phyloP scores from a whole-genome alignment of 2,113 vertebrate species.

The Zonotrichia leucophrys region DNA sequence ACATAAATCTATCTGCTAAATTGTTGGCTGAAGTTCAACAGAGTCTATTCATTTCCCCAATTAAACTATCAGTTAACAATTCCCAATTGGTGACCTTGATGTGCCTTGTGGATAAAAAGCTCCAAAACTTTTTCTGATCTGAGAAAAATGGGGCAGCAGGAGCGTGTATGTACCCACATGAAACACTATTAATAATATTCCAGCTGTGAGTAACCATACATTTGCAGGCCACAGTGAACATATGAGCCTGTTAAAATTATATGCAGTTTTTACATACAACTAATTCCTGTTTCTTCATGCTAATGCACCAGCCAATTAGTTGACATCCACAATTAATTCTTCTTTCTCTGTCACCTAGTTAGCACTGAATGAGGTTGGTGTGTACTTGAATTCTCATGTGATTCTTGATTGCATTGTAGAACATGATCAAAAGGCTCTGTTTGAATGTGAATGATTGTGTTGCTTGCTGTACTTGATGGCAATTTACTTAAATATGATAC shows the following conservation, averaged over 20 bases:
- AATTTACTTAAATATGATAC: constrained; percentile 85
- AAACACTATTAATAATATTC: not conserved
- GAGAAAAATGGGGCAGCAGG: not conserved
- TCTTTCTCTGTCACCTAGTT: constrained; percentile 67
- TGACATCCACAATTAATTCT: constrained; percentile 64
- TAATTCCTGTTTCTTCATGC: constrained; percentile 11
- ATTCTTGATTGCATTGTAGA: constrained; percentile 77
- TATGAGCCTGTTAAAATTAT: not conserved
- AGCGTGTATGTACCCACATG: not conserved
- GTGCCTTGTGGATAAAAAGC: constrained; percentile 46
- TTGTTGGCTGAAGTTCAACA: constrained; percentile 62
- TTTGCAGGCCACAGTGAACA: not conserved
- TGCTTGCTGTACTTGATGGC: constrained; percentile 70
- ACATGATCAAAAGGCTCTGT: constrained; percentile 79
- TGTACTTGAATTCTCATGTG: constrained; percentile 69
- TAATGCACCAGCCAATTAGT: constrained; percentile 46
- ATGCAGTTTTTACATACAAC: not conserved
- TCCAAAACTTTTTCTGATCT: constrained; percentile 5
- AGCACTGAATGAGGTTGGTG: constrained; percentile 46
- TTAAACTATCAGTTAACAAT: constrained; percentile 64
- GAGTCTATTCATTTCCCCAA: constrained; percentile 63
- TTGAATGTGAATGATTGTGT: constrained; percentile 73
- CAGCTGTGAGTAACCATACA: not conserved
- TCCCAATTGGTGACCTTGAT: constrained; percentile 21
- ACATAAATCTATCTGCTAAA: constrained; percentile 59